phyloP scores from a whole-genome alignment of 92 coral and sea anemone species.

The Siderastrea siderea region DNA sequence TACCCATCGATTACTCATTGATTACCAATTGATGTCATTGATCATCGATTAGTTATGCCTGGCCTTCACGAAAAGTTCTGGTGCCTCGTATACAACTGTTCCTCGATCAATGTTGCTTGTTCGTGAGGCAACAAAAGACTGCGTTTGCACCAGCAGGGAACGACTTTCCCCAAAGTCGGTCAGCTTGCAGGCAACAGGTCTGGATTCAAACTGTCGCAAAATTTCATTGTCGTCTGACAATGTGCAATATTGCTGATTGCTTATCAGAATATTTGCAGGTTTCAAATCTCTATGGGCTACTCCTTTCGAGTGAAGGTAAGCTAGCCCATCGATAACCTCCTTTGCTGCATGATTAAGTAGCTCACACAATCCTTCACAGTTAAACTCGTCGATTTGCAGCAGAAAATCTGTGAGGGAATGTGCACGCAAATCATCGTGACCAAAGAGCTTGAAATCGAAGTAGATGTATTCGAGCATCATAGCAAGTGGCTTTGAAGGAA shows the following conservation, averaged over 20 bases:
- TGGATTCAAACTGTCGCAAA: too few relatives aligned
- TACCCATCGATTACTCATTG: too few relatives aligned
- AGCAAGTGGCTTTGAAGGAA: slow-evolving; percentile 51
- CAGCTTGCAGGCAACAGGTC: slow-evolving; percentile 56
- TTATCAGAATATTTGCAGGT: slow-evolving; percentile 10
- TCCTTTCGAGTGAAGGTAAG: slow-evolving; percentile 9
- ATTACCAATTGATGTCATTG: too few relatives aligned
- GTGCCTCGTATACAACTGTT: slow-evolving; percentile 34
- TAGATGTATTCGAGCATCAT: slow-evolving; percentile 63
- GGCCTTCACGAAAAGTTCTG: slow-evolving; percentile 40
- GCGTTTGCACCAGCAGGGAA: slow-evolving; percentile 51
- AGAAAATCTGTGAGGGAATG: slow-evolving; percentile 48
- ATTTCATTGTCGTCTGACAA: slow-evolving; percentile 48
- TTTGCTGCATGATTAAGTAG: slow-evolving; percentile 32
- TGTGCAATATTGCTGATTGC: slow-evolving; percentile 48
- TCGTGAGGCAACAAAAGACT: slow-evolving; percentile 39
- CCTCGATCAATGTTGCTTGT: slow-evolving; percentile 60
- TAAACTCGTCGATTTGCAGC: slow-evolving; percentile 36
- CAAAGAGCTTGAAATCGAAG: slow-evolving; percentile 57
- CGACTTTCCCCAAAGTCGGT: slow-evolving; percentile 66
- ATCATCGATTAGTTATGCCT: too few relatives aligned
- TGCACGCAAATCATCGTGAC: slow-evolving; percentile 50
- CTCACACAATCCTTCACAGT: slow-evolving; percentile 33
- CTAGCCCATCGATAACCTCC: slow-evolving; percentile 23
- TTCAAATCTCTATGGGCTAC: slow-evolving; percentile 21